These are phyloP conservation scores for Tautogolabrus adspersus DNA, from an alignment of 2,113 vertebrate genomes.

Conservation along the genomic window DNA sequence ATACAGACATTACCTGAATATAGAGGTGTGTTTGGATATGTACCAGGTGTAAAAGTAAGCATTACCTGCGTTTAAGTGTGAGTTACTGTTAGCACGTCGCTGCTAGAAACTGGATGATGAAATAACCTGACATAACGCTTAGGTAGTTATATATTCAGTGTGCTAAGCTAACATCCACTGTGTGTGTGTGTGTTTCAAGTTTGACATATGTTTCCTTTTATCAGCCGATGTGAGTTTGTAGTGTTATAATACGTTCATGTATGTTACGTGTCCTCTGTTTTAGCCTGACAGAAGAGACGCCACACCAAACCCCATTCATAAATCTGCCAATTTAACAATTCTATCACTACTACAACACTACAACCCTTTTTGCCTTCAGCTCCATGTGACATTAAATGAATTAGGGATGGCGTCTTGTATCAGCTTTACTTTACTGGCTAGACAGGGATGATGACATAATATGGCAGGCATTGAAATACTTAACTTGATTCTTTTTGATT, in stretches of 20 bases:
- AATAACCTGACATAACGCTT: slow-evolving; percentile 20
- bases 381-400: fast-evolving
- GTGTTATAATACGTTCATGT: no score
- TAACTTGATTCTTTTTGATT: no score
- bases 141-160: not conserved
- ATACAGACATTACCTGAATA: not conserved
- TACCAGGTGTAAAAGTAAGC: no score
- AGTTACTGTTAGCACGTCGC: not conserved
- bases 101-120: slow-evolving; percentile 31
- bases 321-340: not conserved
- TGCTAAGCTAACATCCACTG: not conserved
- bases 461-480: not conserved
- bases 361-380: no score
- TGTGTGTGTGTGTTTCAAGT: not conserved
- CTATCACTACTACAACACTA: not conserved
- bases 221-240: not conserved
- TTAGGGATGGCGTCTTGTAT: not conserved
- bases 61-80: not conserved
- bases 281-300: not conserved
- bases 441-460: not conserved
- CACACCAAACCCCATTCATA: not conserved
- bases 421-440: fast-evolving
- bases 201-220: not conserved
- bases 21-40: not conserved
- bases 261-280: no score